Base-by-base conservation (phyloP, 2,888 invertebrate species). In the Drosophila cognata region DNA sequence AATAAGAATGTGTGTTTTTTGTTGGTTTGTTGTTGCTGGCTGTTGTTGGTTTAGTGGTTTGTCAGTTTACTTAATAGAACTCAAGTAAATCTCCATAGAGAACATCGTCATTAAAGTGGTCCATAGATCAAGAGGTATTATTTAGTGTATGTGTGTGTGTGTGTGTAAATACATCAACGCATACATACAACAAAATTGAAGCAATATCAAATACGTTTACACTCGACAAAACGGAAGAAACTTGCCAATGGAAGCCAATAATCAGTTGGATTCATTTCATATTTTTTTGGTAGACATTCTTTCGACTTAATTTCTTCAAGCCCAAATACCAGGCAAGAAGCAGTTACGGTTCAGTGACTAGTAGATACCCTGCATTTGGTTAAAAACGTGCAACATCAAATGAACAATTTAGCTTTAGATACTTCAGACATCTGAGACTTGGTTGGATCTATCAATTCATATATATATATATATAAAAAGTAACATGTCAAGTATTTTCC, bases 91-190 rank as follows among this genome's bases (percentile, higher is more conserved):
- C 71, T 71, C 70, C 64, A 51, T 69, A 60, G 73, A 76, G 77
- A 80, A 79, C 69, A 70, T 77, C 33, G 70, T 76, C 70, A 68
- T 74, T 73, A 75, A 80, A 84, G 78, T 86, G 85, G 85, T 86
- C 85, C 85, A 89, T 86, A 84, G 87, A 89, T 87, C 75, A 87
- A 84, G 85, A 86, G 85, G 85, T 85, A 85, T 79, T 88, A 81
- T 71, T 74, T 72, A 79, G 72, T 75, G 74, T 71, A 29, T 58
- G 18, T 31, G 38, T 43, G 35, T 60, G 33, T 68, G 51, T 67
- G 33, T 56, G 13, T 55, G n/a, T 43, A 21, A 50, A 25, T 33
- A 36, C n/a, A 35, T 36, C 33, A 21, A 41, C 41, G n/a, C 41
- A 21, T 46, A 21, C 35, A 35, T 25, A n/a, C 5, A 10, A 10